Conservation (phyloP, 2,888 invertebrate genomes). For the Netelia inedita region DNA sequence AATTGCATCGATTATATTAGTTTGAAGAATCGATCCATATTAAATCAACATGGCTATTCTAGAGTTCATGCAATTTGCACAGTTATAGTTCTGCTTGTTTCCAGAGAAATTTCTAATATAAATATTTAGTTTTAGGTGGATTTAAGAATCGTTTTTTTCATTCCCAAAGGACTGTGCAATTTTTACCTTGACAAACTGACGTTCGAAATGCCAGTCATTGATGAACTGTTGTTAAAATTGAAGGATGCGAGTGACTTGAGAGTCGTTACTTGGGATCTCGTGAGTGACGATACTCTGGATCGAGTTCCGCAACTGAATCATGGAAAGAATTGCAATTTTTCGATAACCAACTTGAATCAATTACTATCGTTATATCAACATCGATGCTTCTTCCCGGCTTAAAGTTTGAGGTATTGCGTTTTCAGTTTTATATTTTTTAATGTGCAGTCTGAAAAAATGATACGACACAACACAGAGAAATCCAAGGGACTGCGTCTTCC, state of each 20-base stretch:
- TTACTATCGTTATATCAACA: not conserved
- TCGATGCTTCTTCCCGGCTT: not conserved
- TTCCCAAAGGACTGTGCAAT: slow-evolving; percentile 32
- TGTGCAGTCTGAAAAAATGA: not conserved
- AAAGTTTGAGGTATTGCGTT: not conserved
- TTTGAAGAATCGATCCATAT: not conserved
- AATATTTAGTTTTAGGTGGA: not conserved
- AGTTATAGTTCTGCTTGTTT: slow-evolving; percentile 1
- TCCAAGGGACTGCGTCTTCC: not conserved
- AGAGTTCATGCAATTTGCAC: slow-evolving; percentile 45
- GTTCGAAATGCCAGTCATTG: slow-evolving; percentile 78
- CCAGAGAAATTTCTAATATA: slow-evolving; percentile 6
- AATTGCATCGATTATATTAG: not conserved
- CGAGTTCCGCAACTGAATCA: slow-evolving; percentile 85
- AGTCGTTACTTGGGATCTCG: slow-evolving; percentile 87
- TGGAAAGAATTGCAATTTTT: slow-evolving; percentile 65
- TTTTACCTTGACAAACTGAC: slow-evolving; percentile 80
- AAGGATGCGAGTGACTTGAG: slow-evolving; percentile 86
- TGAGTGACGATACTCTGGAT: slow-evolving; percentile 87
- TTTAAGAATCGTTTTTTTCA: slow-evolving; percentile 6
- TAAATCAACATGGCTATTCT: not conserved
- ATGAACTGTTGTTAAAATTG: slow-evolving; percentile 86
- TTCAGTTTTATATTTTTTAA: not conserved
- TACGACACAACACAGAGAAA: not conserved
- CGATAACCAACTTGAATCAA: slow-evolving; percentile 43